These are phyloP conservation scores for human DNA, from an alignment of 2,113 vertebrate species.

Conservation along the genomic window DNA sequence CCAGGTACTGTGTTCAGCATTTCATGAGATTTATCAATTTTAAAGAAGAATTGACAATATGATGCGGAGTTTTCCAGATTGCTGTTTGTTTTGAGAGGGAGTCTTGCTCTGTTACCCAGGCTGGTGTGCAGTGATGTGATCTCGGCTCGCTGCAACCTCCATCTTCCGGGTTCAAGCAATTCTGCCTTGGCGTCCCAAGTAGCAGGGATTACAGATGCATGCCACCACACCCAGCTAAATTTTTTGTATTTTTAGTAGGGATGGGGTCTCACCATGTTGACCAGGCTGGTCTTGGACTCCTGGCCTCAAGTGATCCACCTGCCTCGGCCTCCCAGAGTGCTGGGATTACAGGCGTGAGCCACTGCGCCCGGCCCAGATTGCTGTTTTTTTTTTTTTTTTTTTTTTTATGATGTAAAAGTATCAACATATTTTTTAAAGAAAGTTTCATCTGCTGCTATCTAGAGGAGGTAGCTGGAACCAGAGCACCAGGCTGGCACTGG, in stretches of 20 bases:
- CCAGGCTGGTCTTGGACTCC: background rate
- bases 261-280: background rate
- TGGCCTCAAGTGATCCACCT: too few relatives aligned
- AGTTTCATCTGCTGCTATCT: background rate
- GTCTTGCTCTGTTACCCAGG: background rate
- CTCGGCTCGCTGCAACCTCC: background rate
- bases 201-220: background rate
- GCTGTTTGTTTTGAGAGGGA: background rate
- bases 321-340: background rate
- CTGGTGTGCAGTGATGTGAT: background rate
- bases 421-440: background rate
- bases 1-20: fast-evolving
- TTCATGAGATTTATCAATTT: background rate
- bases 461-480: background rate
- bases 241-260: background rate
- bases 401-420: background rate
- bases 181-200: background rate
- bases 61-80: background rate
- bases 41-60: background rate
- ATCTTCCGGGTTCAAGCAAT: background rate
- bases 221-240: background rate
- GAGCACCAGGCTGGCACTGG: background rate
- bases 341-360: background rate
- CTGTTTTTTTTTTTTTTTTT: background rate
- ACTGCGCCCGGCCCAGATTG: too few relatives aligned